Conservation (phyloP, 1,140 invertebrate species). For the Rhynchophorus ferrugineus region DNA sequence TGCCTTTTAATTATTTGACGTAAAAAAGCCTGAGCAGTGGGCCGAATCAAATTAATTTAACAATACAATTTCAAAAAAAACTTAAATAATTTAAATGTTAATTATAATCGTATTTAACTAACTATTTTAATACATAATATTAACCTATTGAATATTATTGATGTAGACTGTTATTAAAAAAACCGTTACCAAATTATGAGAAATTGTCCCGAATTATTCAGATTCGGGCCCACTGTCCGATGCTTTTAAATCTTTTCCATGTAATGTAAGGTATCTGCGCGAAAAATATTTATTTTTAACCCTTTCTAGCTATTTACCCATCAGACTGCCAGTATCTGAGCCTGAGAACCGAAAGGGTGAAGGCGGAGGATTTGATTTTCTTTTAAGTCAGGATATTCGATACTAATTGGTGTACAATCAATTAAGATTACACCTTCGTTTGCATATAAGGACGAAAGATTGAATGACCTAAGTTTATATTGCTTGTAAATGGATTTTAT, state of each 20-base stretch:
- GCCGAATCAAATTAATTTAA: background rate
- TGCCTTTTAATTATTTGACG: constrained; percentile 1
- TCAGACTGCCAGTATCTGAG: constrained; percentile 9
- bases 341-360: constrained; percentile 21
- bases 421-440: constrained; percentile 22
- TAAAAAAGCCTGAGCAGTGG: background rate
- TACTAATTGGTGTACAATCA: constrained; percentile 22
- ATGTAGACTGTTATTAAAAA: no score
- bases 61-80: no score
- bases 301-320: constrained; percentile 16
- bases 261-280: constrained; percentile 14
- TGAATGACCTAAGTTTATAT: no score
- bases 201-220: background rate
- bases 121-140: no score
- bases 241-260: constrained; percentile 15
- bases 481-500: no score
- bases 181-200: no score
- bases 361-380: constrained; percentile 13
- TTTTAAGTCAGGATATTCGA: constrained; percentile 16
- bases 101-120: no score
- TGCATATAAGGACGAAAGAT: constrained; percentile 11
- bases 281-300: constrained; percentile 20
- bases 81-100: no score
- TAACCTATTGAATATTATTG: no score
- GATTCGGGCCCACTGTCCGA: constrained; percentile 1